phyloP scores from a whole-genome alignment of 2,797 vertebrate species.

The Coregonus sp. region DNA sequence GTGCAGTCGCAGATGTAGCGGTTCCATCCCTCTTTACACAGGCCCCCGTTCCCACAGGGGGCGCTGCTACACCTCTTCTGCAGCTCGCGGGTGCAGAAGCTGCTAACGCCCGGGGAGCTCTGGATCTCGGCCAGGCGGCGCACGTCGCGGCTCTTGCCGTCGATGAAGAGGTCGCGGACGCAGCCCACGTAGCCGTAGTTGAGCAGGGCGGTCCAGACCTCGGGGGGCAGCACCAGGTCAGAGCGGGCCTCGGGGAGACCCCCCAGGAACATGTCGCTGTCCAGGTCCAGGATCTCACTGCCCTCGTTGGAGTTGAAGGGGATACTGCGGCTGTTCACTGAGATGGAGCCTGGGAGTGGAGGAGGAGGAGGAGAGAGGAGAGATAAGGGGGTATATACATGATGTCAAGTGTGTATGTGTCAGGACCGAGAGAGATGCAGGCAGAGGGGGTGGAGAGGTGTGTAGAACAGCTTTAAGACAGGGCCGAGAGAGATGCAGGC shows the following conservation, averaged over 20 bases:
- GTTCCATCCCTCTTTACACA: conserved; percentile 95
- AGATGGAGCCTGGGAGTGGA: conserved; percentile 80
- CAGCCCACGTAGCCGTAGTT: conserved; percentile 92
- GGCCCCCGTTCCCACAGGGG: conserved; percentile 85
- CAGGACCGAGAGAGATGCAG: no score
- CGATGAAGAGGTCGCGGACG: conserved; percentile 91
- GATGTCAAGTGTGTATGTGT: no score
- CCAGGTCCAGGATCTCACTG: conserved; percentile 90
- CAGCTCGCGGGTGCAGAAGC: conserved; percentile 86
- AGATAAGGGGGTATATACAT: no score
- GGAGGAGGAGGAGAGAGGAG: neutral
- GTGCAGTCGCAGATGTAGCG: conserved; percentile 91
- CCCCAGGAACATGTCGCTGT: conserved; percentile 89
- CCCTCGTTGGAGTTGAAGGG: conserved; percentile 90
- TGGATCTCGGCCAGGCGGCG: conserved; percentile 85
- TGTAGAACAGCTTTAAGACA: no score
- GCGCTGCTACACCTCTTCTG: conserved; percentile 84
- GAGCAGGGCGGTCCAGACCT: conserved; percentile 91
- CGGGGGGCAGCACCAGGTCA: conserved; percentile 84
- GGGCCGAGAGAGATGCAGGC: no score
- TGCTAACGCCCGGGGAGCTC: conserved; percentile 80
- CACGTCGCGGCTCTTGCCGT: conserved; percentile 89
- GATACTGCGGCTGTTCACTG: conserved; percentile 90
- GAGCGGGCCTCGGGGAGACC: conserved; percentile 83
- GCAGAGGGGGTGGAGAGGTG: no score